Percentiles rank a stretch among this genome's conserved stretches.
These are phyloP conservation scores for Cancer borealis DNA, from an alignment of 2,888 invertebrate species.

Conservation along the genomic window DNA sequence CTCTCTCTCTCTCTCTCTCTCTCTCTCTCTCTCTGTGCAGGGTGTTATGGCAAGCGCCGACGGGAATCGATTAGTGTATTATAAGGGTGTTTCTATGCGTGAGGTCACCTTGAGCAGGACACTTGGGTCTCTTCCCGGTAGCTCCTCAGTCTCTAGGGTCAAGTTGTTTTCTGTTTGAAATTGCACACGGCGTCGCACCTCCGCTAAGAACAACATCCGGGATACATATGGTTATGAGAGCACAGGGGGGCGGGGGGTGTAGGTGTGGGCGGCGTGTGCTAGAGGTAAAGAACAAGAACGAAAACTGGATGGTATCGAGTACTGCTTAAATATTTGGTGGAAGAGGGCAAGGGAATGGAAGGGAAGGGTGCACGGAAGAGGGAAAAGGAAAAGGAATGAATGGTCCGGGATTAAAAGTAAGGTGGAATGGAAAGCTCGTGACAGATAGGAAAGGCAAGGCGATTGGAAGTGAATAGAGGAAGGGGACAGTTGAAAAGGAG, in stretches of 20 bases:
- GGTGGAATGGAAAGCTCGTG: background rate
- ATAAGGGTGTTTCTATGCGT: slow-evolving; percentile 56
- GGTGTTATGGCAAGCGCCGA: slow-evolving; percentile 39
- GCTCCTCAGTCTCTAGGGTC: slow-evolving; percentile 4
- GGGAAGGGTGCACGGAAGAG: slow-evolving; percentile 6
- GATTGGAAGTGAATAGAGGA: background rate
- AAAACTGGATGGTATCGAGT: slow-evolving; percentile 40
- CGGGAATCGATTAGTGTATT: slow-evolving; percentile 61
- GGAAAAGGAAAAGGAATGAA: background rate
- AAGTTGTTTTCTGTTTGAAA: slow-evolving; percentile 61
- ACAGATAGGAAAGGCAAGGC: background rate
- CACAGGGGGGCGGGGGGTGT: background rate
- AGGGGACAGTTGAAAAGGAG: slow-evolving; percentile 31
- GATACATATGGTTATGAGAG: slow-evolving; percentile 61
- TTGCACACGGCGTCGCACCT: slow-evolving; percentile 56
- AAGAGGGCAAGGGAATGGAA: background rate
- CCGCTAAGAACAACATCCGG: slow-evolving; percentile 45
- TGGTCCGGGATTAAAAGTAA: background rate
- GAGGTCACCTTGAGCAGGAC: slow-evolving; percentile 46
- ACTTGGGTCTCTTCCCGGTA: slow-evolving; percentile 30
- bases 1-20: slow-evolving; percentile 32
- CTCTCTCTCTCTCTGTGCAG: background rate
- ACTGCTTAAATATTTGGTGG: slow-evolving; percentile 44
- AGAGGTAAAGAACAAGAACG: background rate
- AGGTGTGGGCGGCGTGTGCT: background rate